Conservation (phyloP, 64 coral and sea anemone species). For the Montipora cactus region DNA sequence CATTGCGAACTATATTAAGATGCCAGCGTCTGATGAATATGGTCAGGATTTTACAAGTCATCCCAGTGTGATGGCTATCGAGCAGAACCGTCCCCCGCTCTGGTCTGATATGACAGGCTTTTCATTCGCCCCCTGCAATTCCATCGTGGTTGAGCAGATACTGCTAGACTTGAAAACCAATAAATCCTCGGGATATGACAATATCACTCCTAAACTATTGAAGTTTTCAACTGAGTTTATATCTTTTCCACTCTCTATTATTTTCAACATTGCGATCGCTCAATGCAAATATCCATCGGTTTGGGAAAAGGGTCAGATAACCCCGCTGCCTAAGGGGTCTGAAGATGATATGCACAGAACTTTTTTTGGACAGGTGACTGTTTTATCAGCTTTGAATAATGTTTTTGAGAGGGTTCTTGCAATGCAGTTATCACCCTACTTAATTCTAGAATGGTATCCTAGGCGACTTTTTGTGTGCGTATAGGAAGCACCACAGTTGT, state of each 20-base stretch:
- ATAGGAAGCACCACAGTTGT: background rate
- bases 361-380: conserved; percentile 8
- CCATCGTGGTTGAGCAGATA: background rate
- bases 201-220: background rate
- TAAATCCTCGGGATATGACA: background rate
- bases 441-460: conserved; percentile 4
- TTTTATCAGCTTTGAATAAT: background rate
- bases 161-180: background rate
- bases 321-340: conserved; percentile 2
- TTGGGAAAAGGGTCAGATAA: background rate
- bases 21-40: too few species aligned
- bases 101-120: background rate
- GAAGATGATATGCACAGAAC: background rate
- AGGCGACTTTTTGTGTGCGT: background rate
- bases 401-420: too few species aligned
- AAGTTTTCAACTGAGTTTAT: background rate
- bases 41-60: background rate
- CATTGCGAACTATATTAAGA: too few species aligned
- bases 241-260: background rate
- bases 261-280: background rate
- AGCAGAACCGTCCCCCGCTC: background rate
- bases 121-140: background rate
- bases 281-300: background rate
- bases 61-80: background rate
- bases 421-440: too few species aligned